Base-by-base conservation (phyloP, 2,797 vertebrate species). In the Sparidentex hasta region DNA sequence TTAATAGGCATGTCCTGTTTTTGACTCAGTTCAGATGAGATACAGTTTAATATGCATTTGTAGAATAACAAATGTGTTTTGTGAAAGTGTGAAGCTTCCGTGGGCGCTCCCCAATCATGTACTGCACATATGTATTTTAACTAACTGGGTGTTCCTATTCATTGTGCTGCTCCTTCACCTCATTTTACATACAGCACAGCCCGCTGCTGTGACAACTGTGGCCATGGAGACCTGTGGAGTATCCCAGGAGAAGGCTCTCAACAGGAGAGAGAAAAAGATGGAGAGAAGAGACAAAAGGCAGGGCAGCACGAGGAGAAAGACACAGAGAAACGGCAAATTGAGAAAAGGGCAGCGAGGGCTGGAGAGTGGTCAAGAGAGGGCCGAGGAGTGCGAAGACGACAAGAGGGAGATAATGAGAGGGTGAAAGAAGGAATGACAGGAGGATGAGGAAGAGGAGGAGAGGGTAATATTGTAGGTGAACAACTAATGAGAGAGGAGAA, bases 201-300 rank as follows among this genome's bases (percentile, higher is more conserved):
- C 69, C 77, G 92, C 91, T 95, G 85, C 90, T 87, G 78, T 91
- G 93, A 93, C 92, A 94, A 94, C 94, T 88, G 92, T 93, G 91
- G 72, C 87, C 90, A 94, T 94, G 90, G 91, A 90, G 90, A 95
- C 92, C 75, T 87, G 89, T 78, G 74, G 79, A 87, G 78, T 74
- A 71, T 88, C 70, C 3, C 48, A 68, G 62, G 78, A 83, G 83
- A 77, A 76, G 69, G 71, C 78, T 89, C 78, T 89, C 65, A 52
- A 74, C 54, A 71, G 72, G 52, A 76, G 72, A 76, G 55, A 44
- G 64, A 75, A 54, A 48, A 21, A 27, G n/a, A 66, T 1, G 11
- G 23, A 64, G 65, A 68, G 48, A 77, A 6, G 59, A 52, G 23
- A 25, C 14, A 58, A 85, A 55, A 80, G 25, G 23, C 23, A 23